Evolutionary conservation across 1,140 invertebrate species (phyloP).

Genomic region (Teleopsis dalmanni): DNA sequence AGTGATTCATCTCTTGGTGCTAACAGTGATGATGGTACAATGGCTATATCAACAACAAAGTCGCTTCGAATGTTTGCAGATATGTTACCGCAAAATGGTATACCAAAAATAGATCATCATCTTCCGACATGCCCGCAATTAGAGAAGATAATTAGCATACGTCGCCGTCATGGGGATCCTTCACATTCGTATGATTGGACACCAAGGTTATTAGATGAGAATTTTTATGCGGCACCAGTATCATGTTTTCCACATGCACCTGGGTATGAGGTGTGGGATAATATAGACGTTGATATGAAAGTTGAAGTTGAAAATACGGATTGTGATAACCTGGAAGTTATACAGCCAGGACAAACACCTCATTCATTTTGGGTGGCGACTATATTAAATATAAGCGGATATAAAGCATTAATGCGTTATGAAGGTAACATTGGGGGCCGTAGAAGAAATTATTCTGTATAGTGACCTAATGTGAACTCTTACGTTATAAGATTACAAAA

Average conservation of each 20-base stretch:
- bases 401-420: conserved; percentile 86
- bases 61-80: conserved; percentile 37
- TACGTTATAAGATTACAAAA: no score
- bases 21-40: not conserved
- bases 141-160: conserved; percentile 46
- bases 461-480: no score
- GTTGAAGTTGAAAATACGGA: conserved; percentile 91
- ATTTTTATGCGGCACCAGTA: conserved; percentile 80
- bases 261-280: conserved; percentile 86
- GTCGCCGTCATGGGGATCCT: conserved; percentile 52
- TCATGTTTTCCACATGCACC: conserved; percentile 87
- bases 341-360: conserved; percentile 57
- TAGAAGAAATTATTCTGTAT: no score
- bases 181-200: conserved; percentile 77
- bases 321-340: conserved; percentile 60
- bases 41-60: conserved; percentile 22
- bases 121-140: conserved; percentile 39
- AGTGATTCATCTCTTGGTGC: not conserved
- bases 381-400: conserved; percentile 83
- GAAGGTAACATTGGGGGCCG: no score
- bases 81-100: conserved; percentile 45
- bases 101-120: conserved; percentile 42
- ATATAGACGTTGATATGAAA: conserved; percentile 89
- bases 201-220: conserved; percentile 61
- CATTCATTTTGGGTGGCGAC: conserved; percentile 94